These are phyloP conservation scores for Parascotia fuliginaria DNA, from an alignment of 2,888 invertebrate species.

Conservation along the genomic window DNA sequence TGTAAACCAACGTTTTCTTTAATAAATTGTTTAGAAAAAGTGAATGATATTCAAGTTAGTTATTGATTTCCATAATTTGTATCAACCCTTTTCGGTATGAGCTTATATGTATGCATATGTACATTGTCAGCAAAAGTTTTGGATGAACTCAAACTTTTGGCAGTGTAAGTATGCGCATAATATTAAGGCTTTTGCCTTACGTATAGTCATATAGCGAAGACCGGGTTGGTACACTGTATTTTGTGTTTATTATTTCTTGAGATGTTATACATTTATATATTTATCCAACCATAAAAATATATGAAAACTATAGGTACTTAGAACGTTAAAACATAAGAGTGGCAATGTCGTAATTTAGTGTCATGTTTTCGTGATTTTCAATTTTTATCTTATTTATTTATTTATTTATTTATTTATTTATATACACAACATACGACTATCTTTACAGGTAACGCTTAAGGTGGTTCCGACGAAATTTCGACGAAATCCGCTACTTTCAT, in stretches of 20 bases:
- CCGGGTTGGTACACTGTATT: not conserved
- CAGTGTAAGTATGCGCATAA: conserved; percentile 9
- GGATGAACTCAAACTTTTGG: conserved; percentile 8
- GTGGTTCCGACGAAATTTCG: no score
- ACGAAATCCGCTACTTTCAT: no score
- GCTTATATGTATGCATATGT: conserved; percentile 10
- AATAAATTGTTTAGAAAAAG: not conserved
- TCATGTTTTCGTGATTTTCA: no score
- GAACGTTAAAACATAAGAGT: no score
- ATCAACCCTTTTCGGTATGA: not conserved
- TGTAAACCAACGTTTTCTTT: not conserved
- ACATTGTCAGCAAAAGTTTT: conserved; percentile 7
- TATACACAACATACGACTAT: no score
- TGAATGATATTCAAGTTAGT: not conserved
- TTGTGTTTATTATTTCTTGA: no score
- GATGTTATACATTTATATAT: not conserved
- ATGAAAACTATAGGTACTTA: no score
- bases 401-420: no score
- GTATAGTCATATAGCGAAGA: not conserved
- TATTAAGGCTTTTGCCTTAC: not conserved
- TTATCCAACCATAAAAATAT: no score
- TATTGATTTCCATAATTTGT: not conserved
- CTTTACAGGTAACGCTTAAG: no score
- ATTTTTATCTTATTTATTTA: no score
- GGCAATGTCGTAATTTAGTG: no score